phyloP scores from a whole-genome alignment of 2,797 vertebrate species.

The Sorex maritimensis region DNA sequence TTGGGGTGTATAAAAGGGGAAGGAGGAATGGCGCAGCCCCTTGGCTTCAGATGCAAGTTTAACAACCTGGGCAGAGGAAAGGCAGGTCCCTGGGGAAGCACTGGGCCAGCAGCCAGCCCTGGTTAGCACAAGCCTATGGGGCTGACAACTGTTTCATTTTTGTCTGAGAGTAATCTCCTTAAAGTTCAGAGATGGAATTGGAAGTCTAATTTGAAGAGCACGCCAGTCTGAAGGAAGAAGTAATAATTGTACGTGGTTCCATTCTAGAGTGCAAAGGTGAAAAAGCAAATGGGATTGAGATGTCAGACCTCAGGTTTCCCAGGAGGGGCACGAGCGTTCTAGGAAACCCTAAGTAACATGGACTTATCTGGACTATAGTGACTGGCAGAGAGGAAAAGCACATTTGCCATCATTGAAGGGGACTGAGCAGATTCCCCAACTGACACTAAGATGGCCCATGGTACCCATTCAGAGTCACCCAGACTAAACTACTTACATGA shows the following conservation, averaged over 20 bases:
- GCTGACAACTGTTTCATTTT: conserved; percentile 7
- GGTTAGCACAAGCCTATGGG: background rate
- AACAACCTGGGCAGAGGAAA: background rate
- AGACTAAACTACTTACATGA: background rate
- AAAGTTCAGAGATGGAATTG: conserved; percentile 40
- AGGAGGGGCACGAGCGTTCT: background rate
- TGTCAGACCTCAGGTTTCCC: background rate
- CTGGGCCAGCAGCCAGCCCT: conserved; percentile 29
- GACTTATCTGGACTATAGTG: background rate
- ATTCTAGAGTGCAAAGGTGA: background rate
- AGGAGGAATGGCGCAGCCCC: conserved; percentile 15
- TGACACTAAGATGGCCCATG: background rate
- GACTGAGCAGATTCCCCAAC: fast-evolving
- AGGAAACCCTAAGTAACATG: background rate
- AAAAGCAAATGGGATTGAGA: background rate
- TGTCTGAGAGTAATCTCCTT: conserved; percentile 30
- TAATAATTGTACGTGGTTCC: background rate
- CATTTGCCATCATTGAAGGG: background rate
- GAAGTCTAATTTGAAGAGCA: conserved; percentile 34
- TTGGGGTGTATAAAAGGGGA: conserved; percentile 24
- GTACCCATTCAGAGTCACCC: too few species aligned
- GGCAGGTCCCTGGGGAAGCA: background rate
- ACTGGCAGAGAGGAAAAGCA: background rate
- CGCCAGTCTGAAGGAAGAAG: background rate
- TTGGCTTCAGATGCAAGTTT: conserved; percentile 55